A percentile compares a stretch with the other conserved stretches of the same genome.
Evolutionary conservation across 2,113 vertebrate genomes (phyloP).

Genomic region (Pedionomus torquatus): DNA sequence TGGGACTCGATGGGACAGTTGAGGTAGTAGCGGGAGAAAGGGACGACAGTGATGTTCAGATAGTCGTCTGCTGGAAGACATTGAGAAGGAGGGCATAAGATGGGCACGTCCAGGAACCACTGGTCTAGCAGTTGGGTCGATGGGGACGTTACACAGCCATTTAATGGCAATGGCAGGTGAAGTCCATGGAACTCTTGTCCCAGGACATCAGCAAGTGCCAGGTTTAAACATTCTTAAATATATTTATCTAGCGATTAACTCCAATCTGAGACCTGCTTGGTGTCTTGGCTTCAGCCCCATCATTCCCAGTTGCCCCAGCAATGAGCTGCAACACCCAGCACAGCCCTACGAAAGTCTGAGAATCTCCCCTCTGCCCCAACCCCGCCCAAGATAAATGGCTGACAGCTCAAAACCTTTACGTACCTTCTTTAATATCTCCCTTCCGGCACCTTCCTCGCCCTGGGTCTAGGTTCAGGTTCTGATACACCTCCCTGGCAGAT

Average conservation of each 20-base stretch:
- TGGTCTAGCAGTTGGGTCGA: accelerated
- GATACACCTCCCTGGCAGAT: background rate
- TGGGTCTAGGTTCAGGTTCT: background rate
- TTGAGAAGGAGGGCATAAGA: background rate
- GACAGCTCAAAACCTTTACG: background rate
- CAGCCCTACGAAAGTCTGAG: background rate
- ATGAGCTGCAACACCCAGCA: background rate
- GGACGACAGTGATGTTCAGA: constrained; percentile 60
- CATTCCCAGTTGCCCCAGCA: background rate
- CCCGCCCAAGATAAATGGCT: background rate
- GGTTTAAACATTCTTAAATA: background rate
- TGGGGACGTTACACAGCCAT: background rate
- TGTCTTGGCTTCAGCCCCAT: no score
- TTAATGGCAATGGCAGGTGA: background rate
- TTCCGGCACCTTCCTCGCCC: background rate
- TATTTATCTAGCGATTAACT: accelerated
- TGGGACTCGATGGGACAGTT: constrained; percentile 78
- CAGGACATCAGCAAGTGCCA: background rate
- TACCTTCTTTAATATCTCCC: background rate
- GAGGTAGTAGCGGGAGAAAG: constrained; percentile 76
- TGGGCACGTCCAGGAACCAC: background rate
- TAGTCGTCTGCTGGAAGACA: background rate
- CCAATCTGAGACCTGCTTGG: background rate
- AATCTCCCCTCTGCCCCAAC: background rate
- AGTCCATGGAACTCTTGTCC: background rate